phyloP scores from a whole-genome alignment of 2,113 vertebrate genomes.

The Aegithalos caudatus region DNA sequence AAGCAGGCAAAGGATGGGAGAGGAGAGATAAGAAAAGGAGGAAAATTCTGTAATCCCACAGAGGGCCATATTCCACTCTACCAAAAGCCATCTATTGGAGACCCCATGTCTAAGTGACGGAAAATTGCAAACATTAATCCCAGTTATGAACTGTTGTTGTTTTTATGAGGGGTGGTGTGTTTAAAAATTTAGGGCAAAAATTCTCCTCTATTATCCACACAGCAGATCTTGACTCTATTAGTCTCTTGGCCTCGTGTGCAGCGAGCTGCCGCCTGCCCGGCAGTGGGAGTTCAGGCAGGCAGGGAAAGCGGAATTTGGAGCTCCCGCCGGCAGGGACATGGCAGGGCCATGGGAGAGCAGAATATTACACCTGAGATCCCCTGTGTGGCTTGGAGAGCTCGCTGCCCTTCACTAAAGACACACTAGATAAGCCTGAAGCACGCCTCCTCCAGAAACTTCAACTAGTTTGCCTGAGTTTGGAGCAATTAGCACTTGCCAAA shows the following conservation, averaged over 20 bases:
- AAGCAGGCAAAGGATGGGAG: conserved; percentile 19
- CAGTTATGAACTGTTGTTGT: conserved; percentile 75
- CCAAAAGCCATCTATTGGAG: conserved; percentile 74
- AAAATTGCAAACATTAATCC: conserved; percentile 81
- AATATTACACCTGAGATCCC: neutral
- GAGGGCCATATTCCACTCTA: conserved; percentile 70
- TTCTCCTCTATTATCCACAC: conserved; percentile 32
- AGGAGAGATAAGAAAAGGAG: conserved; percentile 65
- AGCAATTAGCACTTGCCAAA: neutral
- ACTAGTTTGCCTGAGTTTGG: neutral
- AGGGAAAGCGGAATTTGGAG: neutral
- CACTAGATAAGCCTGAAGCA: neutral
- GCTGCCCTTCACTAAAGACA: neutral
- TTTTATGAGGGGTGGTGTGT: conserved; percentile 70
- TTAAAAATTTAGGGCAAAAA: conserved; percentile 70
- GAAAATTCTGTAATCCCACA: conserved; percentile 71
- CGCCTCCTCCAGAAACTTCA: neutral
- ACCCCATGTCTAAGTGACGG: conserved; percentile 79
- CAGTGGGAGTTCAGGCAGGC: neutral
- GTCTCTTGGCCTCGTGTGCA: neutral
- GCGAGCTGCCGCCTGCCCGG: neutral
- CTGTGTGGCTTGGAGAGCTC: neutral
- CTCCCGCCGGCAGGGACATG: neutral
- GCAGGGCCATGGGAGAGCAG: neutral
- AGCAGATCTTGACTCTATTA: neutral